Conservation (phyloP, 2,797 vertebrate genomes). For the Coilia nasus region DNA sequence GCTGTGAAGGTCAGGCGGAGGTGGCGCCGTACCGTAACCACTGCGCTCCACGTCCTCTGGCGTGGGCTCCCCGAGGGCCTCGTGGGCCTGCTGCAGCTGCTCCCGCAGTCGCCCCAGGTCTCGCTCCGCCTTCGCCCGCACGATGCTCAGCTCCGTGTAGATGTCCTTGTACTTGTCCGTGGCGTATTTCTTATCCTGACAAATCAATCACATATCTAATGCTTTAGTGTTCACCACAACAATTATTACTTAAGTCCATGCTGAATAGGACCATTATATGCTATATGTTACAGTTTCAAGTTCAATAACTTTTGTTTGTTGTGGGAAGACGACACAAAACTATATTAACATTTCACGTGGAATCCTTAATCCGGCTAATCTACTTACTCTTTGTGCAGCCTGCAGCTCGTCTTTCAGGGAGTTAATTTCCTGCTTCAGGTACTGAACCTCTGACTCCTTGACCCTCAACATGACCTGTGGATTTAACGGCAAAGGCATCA, state of each 20-base stretch:
- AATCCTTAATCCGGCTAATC: not conserved
- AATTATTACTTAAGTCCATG: not conserved
- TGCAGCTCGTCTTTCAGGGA: constrained; percentile 72
- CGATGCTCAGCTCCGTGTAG: constrained; percentile 85
- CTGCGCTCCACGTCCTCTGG: constrained; percentile 75
- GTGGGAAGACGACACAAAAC: too few relatives aligned
- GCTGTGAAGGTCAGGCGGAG: not conserved
- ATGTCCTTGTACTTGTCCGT: constrained; percentile 87
- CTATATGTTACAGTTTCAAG: too few relatives aligned
- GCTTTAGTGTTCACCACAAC: not conserved
- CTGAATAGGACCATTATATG: too few relatives aligned
- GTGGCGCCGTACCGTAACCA: constrained; percentile 77
- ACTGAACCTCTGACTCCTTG: constrained; percentile 72
- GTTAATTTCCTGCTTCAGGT: constrained; percentile 73
- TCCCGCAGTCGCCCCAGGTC: constrained; percentile 78
- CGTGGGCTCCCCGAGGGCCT: constrained; percentile 77
- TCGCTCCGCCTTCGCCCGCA: constrained; percentile 81
- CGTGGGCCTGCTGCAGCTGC: constrained; percentile 81
- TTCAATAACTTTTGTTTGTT: too few relatives aligned
- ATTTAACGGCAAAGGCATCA: not conserved
- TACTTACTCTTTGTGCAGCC: constrained; percentile 67
- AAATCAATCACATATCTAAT: not conserved
- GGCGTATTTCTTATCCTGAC: constrained; percentile 82
- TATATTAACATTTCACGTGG: not conserved
- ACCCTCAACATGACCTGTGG: constrained; percentile 69